These are phyloP conservation scores for Andrena chrysosceles DNA, from an alignment of 2,888 invertebrate genomes.

Conservation along the genomic window DNA sequence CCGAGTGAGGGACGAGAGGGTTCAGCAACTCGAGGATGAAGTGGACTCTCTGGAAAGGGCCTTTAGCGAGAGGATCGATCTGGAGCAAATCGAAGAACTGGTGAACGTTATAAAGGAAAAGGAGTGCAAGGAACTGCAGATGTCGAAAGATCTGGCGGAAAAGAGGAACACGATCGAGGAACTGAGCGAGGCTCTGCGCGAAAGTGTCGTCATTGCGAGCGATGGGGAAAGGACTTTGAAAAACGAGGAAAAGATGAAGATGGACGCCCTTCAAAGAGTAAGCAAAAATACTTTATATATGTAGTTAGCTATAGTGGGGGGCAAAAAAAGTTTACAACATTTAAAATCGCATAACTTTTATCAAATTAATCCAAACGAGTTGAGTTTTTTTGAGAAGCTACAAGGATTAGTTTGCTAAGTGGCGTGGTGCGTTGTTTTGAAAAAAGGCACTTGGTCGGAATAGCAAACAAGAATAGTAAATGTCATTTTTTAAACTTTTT, in stretches of 20 bases:
- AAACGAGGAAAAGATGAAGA: conserved; percentile 87
- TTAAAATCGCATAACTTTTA: no score
- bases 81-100: conserved; percentile 79
- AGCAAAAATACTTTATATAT: conserved; percentile 58
- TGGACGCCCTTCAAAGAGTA: conserved; percentile 89
- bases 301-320: no score
- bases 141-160: conserved; percentile 83
- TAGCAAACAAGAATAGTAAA: no score
- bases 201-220: conserved; percentile 91
- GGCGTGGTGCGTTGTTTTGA: no score
- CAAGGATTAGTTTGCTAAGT: no score
- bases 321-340: no score
- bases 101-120: conserved; percentile 77
- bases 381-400: no score
- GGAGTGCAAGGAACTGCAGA: conserved; percentile 86
- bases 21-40: conserved; percentile 78
- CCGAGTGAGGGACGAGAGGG: conserved; percentile 74
- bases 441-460: no score
- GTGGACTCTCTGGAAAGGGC: conserved; percentile 79
- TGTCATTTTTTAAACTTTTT: no score
- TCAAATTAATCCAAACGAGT: no score
- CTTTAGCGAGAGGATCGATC: conserved; percentile 78
- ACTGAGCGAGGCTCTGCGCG: conserved; percentile 92
- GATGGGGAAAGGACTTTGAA: conserved; percentile 86
- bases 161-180: conserved; percentile 89